Evolutionary conservation across 2,113 vertebrate genomes (phyloP).

Genomic region (Empidonax traillii): DNA sequence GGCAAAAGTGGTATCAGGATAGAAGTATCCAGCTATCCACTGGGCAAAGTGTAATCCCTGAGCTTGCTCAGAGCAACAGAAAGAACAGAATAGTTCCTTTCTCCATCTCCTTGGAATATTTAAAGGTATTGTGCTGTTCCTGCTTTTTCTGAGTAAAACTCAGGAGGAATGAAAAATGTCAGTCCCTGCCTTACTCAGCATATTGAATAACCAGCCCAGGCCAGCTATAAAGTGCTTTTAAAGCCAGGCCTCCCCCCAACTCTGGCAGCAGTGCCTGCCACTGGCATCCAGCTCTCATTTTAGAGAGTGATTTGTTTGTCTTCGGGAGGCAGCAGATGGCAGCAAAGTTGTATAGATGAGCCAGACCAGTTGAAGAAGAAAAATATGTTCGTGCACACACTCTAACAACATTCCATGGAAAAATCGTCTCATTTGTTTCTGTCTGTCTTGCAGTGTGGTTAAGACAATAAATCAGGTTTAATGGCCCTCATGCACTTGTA

Average conservation of each 20-base stretch:
- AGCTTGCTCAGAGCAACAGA: background rate
- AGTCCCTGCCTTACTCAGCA: slow-evolving; percentile 40
- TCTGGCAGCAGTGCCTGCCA: slow-evolving; percentile 19
- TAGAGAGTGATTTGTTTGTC: slow-evolving; percentile 39
- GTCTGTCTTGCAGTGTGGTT: slow-evolving; percentile 25
- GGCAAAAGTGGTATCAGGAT: background rate
- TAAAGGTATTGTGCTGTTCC: background rate
- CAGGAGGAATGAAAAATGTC: slow-evolving; percentile 24
- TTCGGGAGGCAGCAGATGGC: slow-evolving; percentile 70
- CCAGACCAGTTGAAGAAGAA: slow-evolving; percentile 24
- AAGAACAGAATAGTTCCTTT: background rate
- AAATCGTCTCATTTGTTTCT: slow-evolving; percentile 48
- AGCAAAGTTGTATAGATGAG: slow-evolving; percentile 69
- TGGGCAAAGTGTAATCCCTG: background rate
- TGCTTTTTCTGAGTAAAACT: slow-evolving; percentile 4
- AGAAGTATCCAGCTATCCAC: background rate
- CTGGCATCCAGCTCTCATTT: slow-evolving; percentile 30
- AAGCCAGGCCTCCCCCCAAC: background rate
- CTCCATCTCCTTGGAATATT: background rate
- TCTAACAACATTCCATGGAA: slow-evolving; percentile 50
- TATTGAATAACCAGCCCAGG: background rate
- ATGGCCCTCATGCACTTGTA: background rate
- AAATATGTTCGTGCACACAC: slow-evolving; percentile 19
- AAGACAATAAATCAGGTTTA: slow-evolving; percentile 43
- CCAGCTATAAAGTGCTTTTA: slow-evolving; percentile 20